Percentiles rank a stretch among this genome's conserved stretches.
phyloP scores from a whole-genome alignment of 2,797 vertebrate genomes.

The Cottoperca gobio region DNA sequence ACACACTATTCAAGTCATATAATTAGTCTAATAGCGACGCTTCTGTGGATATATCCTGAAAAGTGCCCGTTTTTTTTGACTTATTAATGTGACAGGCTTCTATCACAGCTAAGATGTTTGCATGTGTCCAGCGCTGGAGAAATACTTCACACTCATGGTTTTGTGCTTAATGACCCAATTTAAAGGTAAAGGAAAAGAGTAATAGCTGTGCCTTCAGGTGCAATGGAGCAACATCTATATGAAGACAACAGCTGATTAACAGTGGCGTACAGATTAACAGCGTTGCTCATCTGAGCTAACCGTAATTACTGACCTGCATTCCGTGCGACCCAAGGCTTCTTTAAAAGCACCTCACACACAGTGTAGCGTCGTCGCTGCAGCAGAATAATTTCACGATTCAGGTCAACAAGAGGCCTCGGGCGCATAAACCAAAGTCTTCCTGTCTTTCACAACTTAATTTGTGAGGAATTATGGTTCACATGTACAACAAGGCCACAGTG shows the following conservation, averaged over 20 bases:
- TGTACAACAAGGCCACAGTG: constrained; percentile 39
- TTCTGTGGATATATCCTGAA: constrained; percentile 16
- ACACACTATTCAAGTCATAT: constrained; percentile 56
- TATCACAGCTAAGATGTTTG: background rate
- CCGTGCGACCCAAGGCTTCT: constrained; percentile 60
- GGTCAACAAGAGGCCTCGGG: constrained; percentile 82
- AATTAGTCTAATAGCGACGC: constrained; percentile 59
- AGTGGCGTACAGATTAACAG: constrained; percentile 71
- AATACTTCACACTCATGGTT: constrained; percentile 39
- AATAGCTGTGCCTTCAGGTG: constrained; percentile 68
- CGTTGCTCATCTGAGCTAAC: constrained; percentile 67
- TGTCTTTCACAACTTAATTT: constrained; percentile 73
- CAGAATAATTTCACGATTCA: constrained; percentile 80
- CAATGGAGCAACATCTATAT: constrained; percentile 66
- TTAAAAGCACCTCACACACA: constrained; percentile 45
- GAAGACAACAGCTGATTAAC: constrained; percentile 72
- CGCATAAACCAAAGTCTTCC: constrained; percentile 70
- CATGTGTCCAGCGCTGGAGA: constrained; percentile 21
- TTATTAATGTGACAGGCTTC: constrained; percentile 13
- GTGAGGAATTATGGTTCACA: constrained; percentile 63
- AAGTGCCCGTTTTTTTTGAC: constrained; percentile 33
- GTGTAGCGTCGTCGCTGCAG: constrained; percentile 56
- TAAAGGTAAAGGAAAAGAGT: constrained; percentile 62
- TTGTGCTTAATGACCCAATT: constrained; percentile 62
- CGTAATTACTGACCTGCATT: constrained; percentile 79